Conservation (phyloP, 64 coral and sea anemone genomes). For the Actinia tenebrosa region DNA sequence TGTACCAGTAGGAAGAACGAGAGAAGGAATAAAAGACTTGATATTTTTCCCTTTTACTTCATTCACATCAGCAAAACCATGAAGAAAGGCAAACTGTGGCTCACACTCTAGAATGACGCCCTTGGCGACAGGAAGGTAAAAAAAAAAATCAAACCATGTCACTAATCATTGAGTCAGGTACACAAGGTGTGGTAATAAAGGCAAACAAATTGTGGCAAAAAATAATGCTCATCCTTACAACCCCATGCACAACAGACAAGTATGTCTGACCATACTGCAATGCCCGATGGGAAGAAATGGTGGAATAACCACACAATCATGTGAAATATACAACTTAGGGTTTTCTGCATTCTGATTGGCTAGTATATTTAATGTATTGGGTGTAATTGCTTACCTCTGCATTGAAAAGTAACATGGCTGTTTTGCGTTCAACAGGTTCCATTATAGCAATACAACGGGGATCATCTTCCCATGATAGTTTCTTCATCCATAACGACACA, state of each 20-base stretch:
- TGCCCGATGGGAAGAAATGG: no score
- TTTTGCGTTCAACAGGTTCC: conserved; percentile 90
- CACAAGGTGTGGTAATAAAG: no score
- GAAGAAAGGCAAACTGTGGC: conserved; percentile 36
- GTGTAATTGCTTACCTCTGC: conserved; percentile 42
- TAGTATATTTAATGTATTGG: no score
- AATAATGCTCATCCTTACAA: no score
- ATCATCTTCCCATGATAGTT: conserved; percentile 89
- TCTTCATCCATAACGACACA: conserved; percentile 99
- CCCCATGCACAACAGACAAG: no score
- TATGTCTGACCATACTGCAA: not conserved
- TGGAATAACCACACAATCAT: not conserved
- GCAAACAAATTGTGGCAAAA: no score
- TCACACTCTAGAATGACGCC: conserved; percentile 58
- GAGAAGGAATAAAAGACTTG: conserved; percentile 53
- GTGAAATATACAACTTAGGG: no score
- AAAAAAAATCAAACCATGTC: not conserved
- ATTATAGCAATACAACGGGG: conserved; percentile 90
- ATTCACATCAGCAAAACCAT: conserved; percentile 39
- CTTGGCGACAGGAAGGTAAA: not conserved
- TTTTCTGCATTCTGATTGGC: no score
- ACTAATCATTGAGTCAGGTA: not conserved
- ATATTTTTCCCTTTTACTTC: conserved; percentile 46
- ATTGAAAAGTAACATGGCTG: conserved; percentile 75
- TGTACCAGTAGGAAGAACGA: conserved; percentile 36